phyloP scores from a whole-genome alignment of 2,113 vertebrate genomes.

The Rhinolophus sinicus region DNA sequence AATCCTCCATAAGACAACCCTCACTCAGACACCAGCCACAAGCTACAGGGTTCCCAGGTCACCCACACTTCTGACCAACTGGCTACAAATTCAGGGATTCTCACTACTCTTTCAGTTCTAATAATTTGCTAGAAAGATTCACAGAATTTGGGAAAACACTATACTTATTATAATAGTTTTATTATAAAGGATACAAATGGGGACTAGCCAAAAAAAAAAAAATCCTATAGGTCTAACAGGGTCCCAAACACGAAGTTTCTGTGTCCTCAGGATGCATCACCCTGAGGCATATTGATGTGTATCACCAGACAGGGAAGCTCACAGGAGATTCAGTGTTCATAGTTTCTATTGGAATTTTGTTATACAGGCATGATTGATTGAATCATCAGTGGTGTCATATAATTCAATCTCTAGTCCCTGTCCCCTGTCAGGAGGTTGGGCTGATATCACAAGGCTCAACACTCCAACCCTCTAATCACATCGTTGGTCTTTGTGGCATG shows the following conservation, averaged over 20 bases:
- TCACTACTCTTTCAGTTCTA: background rate
- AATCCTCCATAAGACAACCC: background rate
- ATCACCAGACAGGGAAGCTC: background rate
- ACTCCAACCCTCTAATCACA: background rate
- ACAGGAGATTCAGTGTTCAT: background rate
- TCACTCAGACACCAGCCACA: background rate
- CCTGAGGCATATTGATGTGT: background rate
- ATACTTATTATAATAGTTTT: background rate
- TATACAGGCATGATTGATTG: background rate
- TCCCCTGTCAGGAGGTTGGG: background rate
- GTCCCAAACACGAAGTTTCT: background rate
- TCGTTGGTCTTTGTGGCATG: background rate
- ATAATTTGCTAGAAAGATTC: background rate
- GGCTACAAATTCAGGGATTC: background rate
- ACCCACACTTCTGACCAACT: background rate
- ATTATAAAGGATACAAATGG: background rate
- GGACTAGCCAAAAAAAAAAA: background rate
- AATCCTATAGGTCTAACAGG: background rate
- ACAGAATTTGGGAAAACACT: background rate
- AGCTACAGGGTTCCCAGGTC: background rate
- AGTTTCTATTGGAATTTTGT: background rate
- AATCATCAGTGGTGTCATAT: background rate
- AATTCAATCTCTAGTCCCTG: background rate
- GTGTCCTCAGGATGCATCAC: background rate
- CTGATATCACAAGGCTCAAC: background rate